Evolutionary conservation across 2,888 invertebrate genomes (phyloP).

Genomic region (Scaptomyza parva): DNA sequence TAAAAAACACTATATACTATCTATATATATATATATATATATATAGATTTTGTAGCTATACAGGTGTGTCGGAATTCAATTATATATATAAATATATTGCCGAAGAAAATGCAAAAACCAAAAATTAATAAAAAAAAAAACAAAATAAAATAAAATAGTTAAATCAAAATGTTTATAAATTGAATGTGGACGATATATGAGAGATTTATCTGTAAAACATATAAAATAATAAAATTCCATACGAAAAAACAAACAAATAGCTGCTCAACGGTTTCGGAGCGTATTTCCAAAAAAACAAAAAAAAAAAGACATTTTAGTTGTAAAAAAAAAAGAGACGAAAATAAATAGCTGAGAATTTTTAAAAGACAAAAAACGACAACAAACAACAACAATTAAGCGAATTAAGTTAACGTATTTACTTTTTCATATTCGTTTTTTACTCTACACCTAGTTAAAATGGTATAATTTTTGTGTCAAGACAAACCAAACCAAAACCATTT

Average conservation of each 20-base stretch:
- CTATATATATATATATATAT: slow-evolving; percentile 49
- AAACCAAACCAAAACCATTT: slow-evolving; percentile 47
- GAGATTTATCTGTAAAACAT: slow-evolving; percentile 37
- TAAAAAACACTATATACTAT: slow-evolving; percentile 45
- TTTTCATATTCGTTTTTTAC: slow-evolving; percentile 75
- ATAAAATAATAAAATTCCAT: slow-evolving; percentile 52
- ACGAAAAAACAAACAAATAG: slow-evolving; percentile 65
- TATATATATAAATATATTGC: slow-evolving; percentile 67
- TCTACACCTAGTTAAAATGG: slow-evolving; percentile 69
- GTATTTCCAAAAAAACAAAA: slow-evolving; percentile 77
- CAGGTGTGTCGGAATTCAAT: slow-evolving; percentile 69
- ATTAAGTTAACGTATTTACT: slow-evolving; percentile 61
- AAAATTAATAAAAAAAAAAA: background rate
- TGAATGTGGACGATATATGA: slow-evolving; percentile 29
- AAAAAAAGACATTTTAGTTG: slow-evolving; percentile 60
- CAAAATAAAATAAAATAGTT: slow-evolving; percentile 46
- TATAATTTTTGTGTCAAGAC: slow-evolving; percentile 48
- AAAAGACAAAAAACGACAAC: slow-evolving; percentile 37
- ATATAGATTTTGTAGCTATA: slow-evolving; percentile 63
- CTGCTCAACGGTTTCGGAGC: slow-evolving; percentile 85
- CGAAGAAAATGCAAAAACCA: slow-evolving; percentile 9
- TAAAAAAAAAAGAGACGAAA: slow-evolving; percentile 27
- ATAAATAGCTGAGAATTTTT: slow-evolving; percentile 59
- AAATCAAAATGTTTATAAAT: slow-evolving; percentile 76
- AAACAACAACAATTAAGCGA: slow-evolving; percentile 35